Evolutionary conservation across 2,888 invertebrate genomes (phyloP).

Genomic region (Polydrusus pterygomalis): DNA sequence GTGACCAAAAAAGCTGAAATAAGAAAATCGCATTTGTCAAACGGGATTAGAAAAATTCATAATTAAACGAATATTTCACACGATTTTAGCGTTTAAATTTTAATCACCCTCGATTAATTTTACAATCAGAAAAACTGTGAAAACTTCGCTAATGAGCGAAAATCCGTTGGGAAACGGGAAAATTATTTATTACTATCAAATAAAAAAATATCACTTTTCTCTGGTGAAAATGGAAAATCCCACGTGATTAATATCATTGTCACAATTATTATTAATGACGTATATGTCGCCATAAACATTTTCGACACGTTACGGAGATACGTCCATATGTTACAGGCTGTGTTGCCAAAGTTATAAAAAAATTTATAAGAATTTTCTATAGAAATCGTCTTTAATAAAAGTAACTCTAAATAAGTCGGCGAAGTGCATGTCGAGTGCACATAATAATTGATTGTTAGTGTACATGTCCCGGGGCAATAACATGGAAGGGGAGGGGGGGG

Average conservation of each 20-base stretch:
- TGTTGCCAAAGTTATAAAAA: not conserved
- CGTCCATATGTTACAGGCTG: conserved; percentile 23
- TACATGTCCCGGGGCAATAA: no score
- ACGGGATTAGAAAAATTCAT: conserved; percentile 1
- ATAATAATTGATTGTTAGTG: no score
- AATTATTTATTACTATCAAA: conserved; percentile 41
- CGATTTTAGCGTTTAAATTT: conserved; percentile 11
- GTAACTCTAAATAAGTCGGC: no score
- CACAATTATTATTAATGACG: conserved; percentile 41
- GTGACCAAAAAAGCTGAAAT: not conserved
- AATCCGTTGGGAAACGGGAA: conserved; percentile 14
- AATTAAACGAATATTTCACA: conserved; percentile 3
- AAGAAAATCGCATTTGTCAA: conserved; percentile 1
- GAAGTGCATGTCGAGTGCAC: no score
- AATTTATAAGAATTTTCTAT: no score
- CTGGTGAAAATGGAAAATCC: conserved; percentile 32
- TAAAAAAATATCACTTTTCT: conserved; percentile 44
- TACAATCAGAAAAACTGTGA: conserved; percentile 15
- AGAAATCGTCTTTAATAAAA: no score
- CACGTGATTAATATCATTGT: conserved; percentile 33
- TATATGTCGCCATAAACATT: conserved; percentile 28
- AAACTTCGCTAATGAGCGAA: conserved; percentile 15
- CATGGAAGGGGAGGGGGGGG: no score
- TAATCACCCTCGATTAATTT: conserved; percentile 16
- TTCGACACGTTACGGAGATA: conserved; percentile 25